These are phyloP conservation scores for Tolmerus cingulatus DNA, from an alignment of 2,888 invertebrate species.

Conservation along the genomic window DNA sequence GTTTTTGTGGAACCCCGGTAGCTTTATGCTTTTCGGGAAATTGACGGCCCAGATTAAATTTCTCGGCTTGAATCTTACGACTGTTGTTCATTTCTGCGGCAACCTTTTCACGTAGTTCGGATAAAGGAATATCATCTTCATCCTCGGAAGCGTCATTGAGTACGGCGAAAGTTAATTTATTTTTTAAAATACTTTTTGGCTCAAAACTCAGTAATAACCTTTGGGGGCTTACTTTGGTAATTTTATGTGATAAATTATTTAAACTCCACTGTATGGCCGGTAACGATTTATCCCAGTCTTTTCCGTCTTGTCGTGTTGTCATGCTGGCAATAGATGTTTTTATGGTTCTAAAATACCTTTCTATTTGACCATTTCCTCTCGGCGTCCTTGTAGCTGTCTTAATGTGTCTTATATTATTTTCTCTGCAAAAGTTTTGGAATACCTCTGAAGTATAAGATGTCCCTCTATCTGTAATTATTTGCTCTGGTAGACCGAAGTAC, in stretches of 20 bases:
- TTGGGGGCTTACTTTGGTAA: background rate
- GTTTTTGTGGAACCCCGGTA: background rate
- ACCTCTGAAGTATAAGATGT: background rate
- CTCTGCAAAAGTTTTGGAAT: background rate
- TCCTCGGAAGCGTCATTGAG: background rate
- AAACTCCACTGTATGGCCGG: slow-evolving; percentile 22
- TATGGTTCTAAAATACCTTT: background rate
- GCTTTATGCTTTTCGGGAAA: background rate
- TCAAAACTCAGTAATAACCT: background rate
- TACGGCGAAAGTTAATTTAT: background rate
- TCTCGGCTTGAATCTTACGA: background rate
- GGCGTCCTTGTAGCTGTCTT: background rate
- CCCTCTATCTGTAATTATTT: background rate
- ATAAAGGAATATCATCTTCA: background rate
- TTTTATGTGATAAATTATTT: background rate
- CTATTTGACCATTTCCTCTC: slow-evolving; percentile 11
- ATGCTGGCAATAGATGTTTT: background rate
- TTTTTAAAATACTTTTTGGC: slow-evolving; percentile 2
- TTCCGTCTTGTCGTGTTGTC: background rate
- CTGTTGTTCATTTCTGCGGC: background rate
- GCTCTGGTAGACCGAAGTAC: background rate
- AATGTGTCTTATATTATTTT: background rate
- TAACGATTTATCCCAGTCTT: slow-evolving; percentile 19
- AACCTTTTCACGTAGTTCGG: background rate
- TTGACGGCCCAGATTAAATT: background rate